Evolutionary conservation across 1,140 invertebrate species (phyloP).

Genomic region (Danaus plexippus): DNA sequence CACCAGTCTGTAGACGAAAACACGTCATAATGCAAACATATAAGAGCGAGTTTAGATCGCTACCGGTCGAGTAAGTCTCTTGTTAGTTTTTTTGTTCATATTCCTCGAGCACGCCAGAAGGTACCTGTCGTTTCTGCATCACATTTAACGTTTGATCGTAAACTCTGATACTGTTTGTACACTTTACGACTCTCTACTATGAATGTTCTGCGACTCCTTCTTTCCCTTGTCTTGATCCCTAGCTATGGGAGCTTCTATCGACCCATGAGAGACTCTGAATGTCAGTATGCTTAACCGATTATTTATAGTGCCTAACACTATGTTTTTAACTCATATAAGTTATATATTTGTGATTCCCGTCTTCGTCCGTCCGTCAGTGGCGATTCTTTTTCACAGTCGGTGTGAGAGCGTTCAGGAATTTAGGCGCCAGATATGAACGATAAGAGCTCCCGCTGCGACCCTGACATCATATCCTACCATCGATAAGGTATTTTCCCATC

Average conservation of each 20-base stretch:
- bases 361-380: conserved; percentile 27
- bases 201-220: too few species aligned
- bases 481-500: conserved; percentile 29
- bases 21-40: conserved; percentile 12
- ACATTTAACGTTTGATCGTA: conserved; percentile 48
- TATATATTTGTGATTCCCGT: too few species aligned
- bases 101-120: conserved; percentile 23
- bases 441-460: conserved; percentile 39
- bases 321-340: background rate
- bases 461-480: conserved; percentile 37
- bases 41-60: conserved; percentile 21
- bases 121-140: conserved; percentile 61
- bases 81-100: conserved; percentile 30
- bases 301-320: too few species aligned
- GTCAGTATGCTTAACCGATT: too few species aligned
- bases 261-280: too few species aligned
- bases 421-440: conserved; percentile 58
- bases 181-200: conserved; percentile 5
- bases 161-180: conserved; percentile 40
- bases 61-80: conserved; percentile 17
- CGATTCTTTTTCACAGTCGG: conserved; percentile 28
- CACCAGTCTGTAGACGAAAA: conserved; percentile 10
- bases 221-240: too few species aligned
- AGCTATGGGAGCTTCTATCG: too few species aligned
- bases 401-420: conserved; percentile 46